A percentile compares a stretch with the other conserved stretches of the same genome.
Evolutionary conservation across 2,888 invertebrate genomes (phyloP).

Genomic region (Dione juno): DNA sequence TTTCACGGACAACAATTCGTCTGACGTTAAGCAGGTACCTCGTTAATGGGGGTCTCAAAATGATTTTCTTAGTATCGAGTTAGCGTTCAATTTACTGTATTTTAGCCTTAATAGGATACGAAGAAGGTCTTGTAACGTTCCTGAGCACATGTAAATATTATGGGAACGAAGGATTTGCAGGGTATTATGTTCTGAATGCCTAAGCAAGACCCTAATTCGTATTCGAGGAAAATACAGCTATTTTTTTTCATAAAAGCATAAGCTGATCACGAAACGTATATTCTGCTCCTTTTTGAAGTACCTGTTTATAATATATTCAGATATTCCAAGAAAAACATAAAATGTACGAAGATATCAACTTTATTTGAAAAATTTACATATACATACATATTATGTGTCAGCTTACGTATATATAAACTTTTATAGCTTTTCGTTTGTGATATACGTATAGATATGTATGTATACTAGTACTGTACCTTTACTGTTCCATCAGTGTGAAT

Average conservation of each 20-base stretch:
- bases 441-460: neutral
- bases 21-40: conserved; percentile 33
- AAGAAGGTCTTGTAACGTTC: conserved; percentile 18
- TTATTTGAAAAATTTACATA: conserved; percentile 11
- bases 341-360: conserved; percentile 2
- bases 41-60: conserved; percentile 40
- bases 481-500: conserved; percentile 30
- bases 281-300: conserved; percentile 16
- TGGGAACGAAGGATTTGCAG: conserved; percentile 1
- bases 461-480: conserved; percentile 26
- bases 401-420: neutral
- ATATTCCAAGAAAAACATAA: conserved; percentile 2
- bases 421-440: neutral
- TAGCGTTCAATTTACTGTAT: conserved; percentile 38
- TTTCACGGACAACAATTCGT: conserved; percentile 30
- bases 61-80: conserved; percentile 38
- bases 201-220: conserved; percentile 15
- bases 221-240: conserved; percentile 11
- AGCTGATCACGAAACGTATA: conserved; percentile 16
- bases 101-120: conserved; percentile 32
- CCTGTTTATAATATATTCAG: conserved; percentile 15
- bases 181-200: conserved; percentile 18
- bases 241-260: conserved; percentile 12
- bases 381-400: too few relatives aligned
- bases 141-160: conserved; percentile 3